Evolutionary conservation across 2,888 invertebrate genomes (phyloP).

Genomic region (Toxonevra muliebris): DNA sequence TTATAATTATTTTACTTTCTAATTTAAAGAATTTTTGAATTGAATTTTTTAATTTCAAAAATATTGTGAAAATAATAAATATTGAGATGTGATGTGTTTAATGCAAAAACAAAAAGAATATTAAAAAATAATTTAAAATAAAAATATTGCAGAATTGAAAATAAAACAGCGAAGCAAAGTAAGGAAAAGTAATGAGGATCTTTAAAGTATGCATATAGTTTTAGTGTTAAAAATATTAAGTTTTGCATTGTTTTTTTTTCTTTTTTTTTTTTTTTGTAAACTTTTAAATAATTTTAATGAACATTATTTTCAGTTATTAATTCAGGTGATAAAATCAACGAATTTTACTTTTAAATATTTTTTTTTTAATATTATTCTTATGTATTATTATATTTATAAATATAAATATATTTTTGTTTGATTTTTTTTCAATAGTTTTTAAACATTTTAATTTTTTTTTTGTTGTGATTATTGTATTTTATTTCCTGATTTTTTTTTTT

Average conservation of each 20-base stretch:
- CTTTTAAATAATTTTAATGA: slow-evolving; percentile 4
- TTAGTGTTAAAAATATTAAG: slow-evolving; percentile 19
- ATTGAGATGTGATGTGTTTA: slow-evolving; percentile 58
- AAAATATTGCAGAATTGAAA: slow-evolving; percentile 6
- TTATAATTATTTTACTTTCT: slow-evolving; percentile 25
- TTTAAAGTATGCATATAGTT: slow-evolving; percentile 16
- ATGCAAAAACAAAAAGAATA: slow-evolving; percentile 36
- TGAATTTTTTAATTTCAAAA: slow-evolving; percentile 6
- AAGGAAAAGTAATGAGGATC: slow-evolving; percentile 19
- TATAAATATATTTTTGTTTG: slow-evolving; percentile 6
- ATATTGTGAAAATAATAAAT: slow-evolving; percentile 48
- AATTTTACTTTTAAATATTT: slow-evolving; percentile 46
- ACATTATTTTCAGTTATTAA: slow-evolving; percentile 26
- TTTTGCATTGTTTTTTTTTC: slow-evolving; percentile 23
- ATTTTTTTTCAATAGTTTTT: slow-evolving; percentile 13
- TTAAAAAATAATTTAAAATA: slow-evolving; percentile 14
- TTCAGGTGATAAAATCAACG: slow-evolving; percentile 56
- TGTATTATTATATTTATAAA: not conserved
- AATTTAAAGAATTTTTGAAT: not conserved
- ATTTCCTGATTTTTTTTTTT: no score
- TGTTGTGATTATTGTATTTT: not conserved
- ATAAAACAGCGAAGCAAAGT: slow-evolving; percentile 6
- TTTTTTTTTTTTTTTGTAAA: no score
- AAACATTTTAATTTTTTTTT: not conserved
- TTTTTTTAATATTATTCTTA: slow-evolving; percentile 9